Conservation (phyloP, 2,888 invertebrate genomes). For the Nycteola revayana region DNA sequence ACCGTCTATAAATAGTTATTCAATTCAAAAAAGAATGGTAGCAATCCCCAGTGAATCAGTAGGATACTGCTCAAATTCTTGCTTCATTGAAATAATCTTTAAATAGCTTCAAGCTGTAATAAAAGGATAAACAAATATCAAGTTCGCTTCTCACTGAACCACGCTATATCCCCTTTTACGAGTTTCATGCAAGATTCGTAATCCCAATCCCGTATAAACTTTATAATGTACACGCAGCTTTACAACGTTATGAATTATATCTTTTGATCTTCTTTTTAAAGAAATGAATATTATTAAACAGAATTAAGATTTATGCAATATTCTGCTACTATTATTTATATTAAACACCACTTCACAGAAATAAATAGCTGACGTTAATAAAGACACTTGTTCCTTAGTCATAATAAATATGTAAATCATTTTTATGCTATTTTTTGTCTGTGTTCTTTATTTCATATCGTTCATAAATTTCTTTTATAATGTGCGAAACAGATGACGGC, state of each 20-base stretch:
- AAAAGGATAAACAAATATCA: constrained; percentile 27
- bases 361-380: constrained; percentile 8
- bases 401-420: constrained; percentile 16
- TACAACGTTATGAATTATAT: constrained; percentile 17
- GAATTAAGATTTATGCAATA: constrained; percentile 12
- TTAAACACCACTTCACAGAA: no score
- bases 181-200: constrained; percentile 21
- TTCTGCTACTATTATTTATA: no score
- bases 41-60: no score
- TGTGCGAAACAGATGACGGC: constrained; percentile 2
- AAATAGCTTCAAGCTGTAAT: constrained; percentile 22
- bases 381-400: constrained; percentile 7
- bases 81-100: constrained; percentile 18
- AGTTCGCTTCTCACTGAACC: constrained; percentile 12
- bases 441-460: constrained; percentile 8
- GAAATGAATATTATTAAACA: constrained; percentile 9
- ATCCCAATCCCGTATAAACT: constrained; percentile 12
- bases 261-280: constrained; percentile 20
- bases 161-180: constrained; percentile 29
- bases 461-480: constrained; percentile 7
- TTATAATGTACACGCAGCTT: constrained; percentile 10
- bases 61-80: constrained; percentile 16
- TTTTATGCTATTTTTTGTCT: constrained; percentile 14
- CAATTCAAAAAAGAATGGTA: no score
- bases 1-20: no score